These are phyloP conservation scores for Hippocampus barbouri DNA, from an alignment of 2,113 vertebrate species.

Conservation along the genomic window DNA sequence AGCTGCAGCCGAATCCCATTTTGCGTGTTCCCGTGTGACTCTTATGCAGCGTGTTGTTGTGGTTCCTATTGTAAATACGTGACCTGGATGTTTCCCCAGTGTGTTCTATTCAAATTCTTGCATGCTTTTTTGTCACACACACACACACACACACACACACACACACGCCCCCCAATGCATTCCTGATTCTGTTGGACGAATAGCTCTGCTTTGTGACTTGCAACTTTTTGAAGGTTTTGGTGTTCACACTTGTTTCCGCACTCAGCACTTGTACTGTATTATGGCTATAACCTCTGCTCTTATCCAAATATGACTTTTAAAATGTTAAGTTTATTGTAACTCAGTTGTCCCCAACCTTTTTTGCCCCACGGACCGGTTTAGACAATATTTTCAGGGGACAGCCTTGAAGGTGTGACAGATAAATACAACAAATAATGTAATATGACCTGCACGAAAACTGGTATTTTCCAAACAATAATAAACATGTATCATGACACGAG, in stretches of 20 bases:
- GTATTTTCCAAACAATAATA: no score
- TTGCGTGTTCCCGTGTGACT: conserved; percentile 17
- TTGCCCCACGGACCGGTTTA: no score
- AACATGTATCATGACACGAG: no score
- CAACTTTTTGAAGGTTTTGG: conserved; percentile 5
- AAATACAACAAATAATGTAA: no score
- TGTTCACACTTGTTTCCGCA: neutral
- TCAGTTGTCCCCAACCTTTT: neutral
- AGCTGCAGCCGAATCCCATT: conserved; percentile 10
- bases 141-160: neutral
- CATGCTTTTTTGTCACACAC: conserved; percentile 35
- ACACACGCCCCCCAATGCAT: neutral
- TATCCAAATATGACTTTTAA: conserved; percentile 6
- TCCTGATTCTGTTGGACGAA: conserved; percentile 24
- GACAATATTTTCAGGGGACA: no score
- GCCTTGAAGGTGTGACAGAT: no score
- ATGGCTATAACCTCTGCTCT: neutral
- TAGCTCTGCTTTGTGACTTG: conserved; percentile 18
- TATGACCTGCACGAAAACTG: no score
- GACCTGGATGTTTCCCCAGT: conserved; percentile 9
- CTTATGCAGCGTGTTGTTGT: conserved; percentile 18
- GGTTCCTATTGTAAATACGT: conserved; percentile 50
- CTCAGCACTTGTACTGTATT: neutral
- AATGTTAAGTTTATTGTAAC: conserved; percentile 20
- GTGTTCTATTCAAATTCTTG: conserved; percentile 21